Conservation (phyloP, 2,797 vertebrate species). For the Tarsius wallacei region DNA sequence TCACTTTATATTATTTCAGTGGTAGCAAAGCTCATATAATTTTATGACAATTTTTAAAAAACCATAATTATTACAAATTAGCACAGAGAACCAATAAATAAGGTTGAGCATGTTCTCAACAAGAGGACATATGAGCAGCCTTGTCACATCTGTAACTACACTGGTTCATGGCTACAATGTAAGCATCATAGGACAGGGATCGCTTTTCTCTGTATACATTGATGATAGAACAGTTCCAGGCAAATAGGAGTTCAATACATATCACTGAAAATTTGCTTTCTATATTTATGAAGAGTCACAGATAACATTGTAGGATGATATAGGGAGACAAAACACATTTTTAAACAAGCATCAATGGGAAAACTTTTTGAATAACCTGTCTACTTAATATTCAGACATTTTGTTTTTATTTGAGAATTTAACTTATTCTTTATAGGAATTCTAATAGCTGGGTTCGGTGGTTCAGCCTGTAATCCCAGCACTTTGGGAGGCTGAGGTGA, state of each 20-base stretch:
- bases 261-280: not conserved
- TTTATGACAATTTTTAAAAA: not conserved
- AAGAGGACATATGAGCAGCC: not conserved
- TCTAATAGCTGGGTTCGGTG: too few species aligned
- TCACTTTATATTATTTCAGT: not conserved
- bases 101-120: not conserved
- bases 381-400: not conserved
- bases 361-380: not conserved
- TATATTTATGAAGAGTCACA: not conserved
- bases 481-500: too few species aligned
- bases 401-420: not conserved
- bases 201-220: not conserved
- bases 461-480: too few species aligned
- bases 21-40: not conserved
- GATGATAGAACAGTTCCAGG: not conserved
- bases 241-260: conserved; percentile 2
- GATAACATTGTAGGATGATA: not conserved
- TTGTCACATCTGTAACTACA: not conserved
- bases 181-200: not conserved
- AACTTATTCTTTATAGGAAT: not conserved
- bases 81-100: not conserved
- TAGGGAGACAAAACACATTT: not conserved
- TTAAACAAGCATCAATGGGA: not conserved
- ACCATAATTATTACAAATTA: not conserved
- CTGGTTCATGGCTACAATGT: not conserved